Evolutionary conservation across 2,113 vertebrate genomes (phyloP).

Genomic region (Haplochromis burtoni): DNA sequence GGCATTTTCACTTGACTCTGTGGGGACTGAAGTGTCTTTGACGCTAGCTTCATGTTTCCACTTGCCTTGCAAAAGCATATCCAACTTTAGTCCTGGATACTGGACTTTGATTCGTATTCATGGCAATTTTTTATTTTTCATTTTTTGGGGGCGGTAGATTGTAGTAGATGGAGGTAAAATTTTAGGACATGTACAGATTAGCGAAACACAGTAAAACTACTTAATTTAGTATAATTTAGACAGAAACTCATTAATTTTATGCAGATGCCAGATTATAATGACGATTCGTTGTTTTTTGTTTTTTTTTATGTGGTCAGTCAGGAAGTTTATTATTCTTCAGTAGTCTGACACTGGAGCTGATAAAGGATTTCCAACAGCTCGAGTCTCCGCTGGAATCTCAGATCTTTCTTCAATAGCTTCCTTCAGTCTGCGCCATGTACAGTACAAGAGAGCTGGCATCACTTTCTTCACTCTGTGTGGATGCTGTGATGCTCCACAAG

Average conservation of each 20-base stretch:
- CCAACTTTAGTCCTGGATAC: neutral
- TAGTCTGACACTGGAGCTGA: neutral
- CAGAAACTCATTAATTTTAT: neutral
- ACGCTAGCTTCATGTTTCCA: neutral
- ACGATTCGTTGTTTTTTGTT: neutral
- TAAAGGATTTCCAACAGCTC: constrained; percentile 6
- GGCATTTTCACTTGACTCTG: neutral
- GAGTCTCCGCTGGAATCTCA: constrained; percentile 11
- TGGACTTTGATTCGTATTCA: neutral
- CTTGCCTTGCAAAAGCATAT: neutral
- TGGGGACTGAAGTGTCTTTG: neutral
- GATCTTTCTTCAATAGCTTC: constrained; percentile 21
- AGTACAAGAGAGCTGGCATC: constrained; percentile 20
- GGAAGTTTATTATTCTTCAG: constrained; percentile 7
- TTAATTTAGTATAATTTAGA: neutral
- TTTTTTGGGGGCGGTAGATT: accelerated
- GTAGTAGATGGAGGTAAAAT: neutral
- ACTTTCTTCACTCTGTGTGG: constrained; percentile 15
- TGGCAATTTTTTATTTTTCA: neutral
- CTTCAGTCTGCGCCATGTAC: neutral
- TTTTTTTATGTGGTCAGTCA: neutral
- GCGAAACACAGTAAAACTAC: neutral
- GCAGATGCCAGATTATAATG: neutral
- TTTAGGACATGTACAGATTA: neutral
- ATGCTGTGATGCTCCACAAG: constrained; percentile 15